These are phyloP conservation scores for Ips typographus DNA, from an alignment of 1,140 invertebrate genomes.

Conservation along the genomic window DNA sequence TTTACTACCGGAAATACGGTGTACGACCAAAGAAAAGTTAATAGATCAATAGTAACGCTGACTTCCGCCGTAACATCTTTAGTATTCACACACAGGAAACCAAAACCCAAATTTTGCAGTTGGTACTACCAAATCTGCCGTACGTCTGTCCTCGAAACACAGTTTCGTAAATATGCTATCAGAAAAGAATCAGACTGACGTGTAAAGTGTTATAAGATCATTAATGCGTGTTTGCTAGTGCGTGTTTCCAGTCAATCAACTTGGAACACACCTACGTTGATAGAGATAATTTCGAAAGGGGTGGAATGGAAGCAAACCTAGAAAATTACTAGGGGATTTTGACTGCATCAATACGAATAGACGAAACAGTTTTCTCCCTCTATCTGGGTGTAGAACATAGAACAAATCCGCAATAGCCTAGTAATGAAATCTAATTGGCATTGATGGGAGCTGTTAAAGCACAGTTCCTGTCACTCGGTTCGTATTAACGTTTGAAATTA, in stretches of 20 bases:
- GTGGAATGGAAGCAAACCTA: not conserved
- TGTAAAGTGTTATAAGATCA: not conserved
- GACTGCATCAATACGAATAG: not conserved
- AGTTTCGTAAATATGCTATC: not conserved
- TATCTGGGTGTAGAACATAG: conserved; percentile 1
- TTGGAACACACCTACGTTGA: not conserved
- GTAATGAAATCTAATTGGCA: conserved; percentile 23
- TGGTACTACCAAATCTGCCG: too few species aligned
- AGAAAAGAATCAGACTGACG: too few species aligned
- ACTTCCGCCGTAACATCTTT: conserved; percentile 8
- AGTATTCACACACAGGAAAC: too few species aligned
- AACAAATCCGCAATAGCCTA: conserved; percentile 15
- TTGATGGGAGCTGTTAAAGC: conserved; percentile 23
- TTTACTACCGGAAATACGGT: not conserved
- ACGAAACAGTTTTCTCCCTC: conserved; percentile 6
- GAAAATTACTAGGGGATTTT: not conserved
- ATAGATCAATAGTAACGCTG: conserved; percentile 1
- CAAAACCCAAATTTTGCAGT: too few species aligned
- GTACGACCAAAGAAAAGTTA: conserved; percentile 8
- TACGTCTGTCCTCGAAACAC: not conserved
- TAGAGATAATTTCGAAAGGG: too few species aligned
- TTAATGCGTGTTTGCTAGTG: not conserved
- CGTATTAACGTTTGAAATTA: conserved; percentile 21
- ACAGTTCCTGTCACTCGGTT: conserved; percentile 22
- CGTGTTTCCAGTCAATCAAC: not conserved